Percentiles rank a stretch among this genome's conserved stretches.
Evolutionary conservation across 1,140 invertebrate genomes (phyloP).

Genomic region (Drosophila sechellia): DNA sequence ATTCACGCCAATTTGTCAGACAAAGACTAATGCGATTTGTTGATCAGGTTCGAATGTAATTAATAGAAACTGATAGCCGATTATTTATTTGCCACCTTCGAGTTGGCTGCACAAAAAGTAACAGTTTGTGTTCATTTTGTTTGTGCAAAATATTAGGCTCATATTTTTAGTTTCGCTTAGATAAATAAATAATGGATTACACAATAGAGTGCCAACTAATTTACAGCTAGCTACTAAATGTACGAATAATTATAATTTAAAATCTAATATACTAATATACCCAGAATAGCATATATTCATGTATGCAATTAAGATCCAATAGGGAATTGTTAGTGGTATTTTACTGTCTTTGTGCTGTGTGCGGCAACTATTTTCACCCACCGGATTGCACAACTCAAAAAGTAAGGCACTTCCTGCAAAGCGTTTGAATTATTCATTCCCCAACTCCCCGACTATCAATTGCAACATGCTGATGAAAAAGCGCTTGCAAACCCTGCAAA

Average conservation of each 20-base stretch:
- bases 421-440: slow-evolving; percentile 45
- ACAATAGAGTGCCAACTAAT: too few relatives aligned
- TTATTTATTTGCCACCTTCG: slow-evolving; percentile 12
- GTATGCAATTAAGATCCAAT: not conserved
- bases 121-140: not conserved
- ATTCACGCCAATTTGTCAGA: slow-evolving; percentile 37
- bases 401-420: slow-evolving; percentile 46
- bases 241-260: too few relatives aligned
- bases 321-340: not conserved
- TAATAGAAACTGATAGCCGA: slow-evolving; percentile 29
- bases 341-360: not conserved
- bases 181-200: not conserved
- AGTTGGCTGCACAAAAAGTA: not conserved
- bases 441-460: slow-evolving; percentile 46
- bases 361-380: slow-evolving; percentile 6
- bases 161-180: not conserved
- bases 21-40: slow-evolving; percentile 45
- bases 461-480: slow-evolving; percentile 49
- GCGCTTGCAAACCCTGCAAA: slow-evolving; percentile 45
- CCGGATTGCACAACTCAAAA: slow-evolving; percentile 33
- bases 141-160: not conserved
- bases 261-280: too few relatives aligned
- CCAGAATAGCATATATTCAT: too few relatives aligned
- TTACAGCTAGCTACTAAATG: too few relatives aligned
- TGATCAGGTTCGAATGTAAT: slow-evolving; percentile 48